A percentile compares a stretch with the other conserved stretches of the same genome.
These are phyloP conservation scores for Heliornis fulica DNA, from an alignment of 2,113 vertebrate genomes.

Conservation along the genomic window DNA sequence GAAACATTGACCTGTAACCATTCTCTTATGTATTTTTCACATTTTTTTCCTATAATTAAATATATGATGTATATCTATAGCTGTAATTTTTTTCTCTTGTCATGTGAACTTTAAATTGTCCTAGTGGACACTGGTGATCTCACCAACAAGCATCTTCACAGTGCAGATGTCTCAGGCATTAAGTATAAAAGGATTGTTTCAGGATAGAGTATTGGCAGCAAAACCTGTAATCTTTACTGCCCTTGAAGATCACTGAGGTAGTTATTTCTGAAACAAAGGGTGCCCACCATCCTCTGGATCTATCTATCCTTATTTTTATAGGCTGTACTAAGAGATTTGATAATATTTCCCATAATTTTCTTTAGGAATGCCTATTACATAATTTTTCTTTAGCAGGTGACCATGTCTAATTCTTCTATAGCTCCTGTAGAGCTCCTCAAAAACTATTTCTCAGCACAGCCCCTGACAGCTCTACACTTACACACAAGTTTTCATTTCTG, in stretches of 20 bases:
- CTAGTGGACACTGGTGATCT: background rate
- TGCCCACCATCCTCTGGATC: background rate
- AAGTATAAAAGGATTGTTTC: background rate
- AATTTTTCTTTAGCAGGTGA: background rate
- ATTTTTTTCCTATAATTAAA: background rate
- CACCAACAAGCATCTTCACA: background rate
- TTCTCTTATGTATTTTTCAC: background rate
- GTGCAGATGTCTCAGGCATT: background rate
- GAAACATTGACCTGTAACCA: background rate
- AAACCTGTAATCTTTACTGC: background rate
- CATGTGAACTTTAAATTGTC: background rate
- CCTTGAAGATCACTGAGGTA: background rate
- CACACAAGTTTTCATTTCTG: background rate
- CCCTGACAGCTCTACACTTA: background rate
- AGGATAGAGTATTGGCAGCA: background rate
- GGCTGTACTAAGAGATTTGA: background rate
- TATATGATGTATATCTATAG: background rate
- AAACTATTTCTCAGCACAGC: background rate
- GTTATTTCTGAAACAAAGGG: background rate
- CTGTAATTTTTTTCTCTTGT: background rate
- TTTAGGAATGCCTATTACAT: background rate
- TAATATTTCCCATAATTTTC: background rate
- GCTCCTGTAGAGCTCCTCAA: background rate
- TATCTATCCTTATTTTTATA: background rate
- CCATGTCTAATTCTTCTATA: background rate